phyloP scores from a whole-genome alignment of 2,888 invertebrate genomes.

The Pedicia rivosa region DNA sequence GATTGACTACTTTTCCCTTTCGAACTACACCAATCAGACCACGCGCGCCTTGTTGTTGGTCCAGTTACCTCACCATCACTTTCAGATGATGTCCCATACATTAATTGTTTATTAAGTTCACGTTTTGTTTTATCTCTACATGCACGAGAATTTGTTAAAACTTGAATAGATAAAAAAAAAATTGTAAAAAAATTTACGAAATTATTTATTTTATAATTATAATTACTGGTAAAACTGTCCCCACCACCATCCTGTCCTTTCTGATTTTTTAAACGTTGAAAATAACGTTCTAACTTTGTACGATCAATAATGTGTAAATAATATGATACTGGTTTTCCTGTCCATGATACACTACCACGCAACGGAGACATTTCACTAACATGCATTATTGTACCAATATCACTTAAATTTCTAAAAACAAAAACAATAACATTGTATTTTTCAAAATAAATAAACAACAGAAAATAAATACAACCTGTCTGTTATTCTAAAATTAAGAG shows the following conservation, averaged over 20 bases:
- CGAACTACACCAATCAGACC: constrained; percentile 54
- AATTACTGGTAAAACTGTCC: too few species aligned
- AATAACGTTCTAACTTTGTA: constrained; percentile 91
- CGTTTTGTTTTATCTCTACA: constrained; percentile 33
- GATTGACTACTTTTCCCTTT: constrained; percentile 44
- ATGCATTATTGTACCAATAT: constrained; percentile 98
- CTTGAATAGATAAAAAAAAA: constrained; percentile 1
- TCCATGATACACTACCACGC: constrained; percentile 96
- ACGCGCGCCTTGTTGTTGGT: constrained; percentile 55
- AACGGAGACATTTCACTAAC: constrained; percentile 92
- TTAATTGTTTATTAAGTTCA: constrained; percentile 29
- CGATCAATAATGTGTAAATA: constrained; percentile 97
- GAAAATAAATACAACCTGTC: constrained; percentile 36
- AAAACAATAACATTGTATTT: neutral
- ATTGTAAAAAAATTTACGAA: too few species aligned
- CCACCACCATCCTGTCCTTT: constrained; percentile 47
- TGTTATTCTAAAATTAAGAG: constrained; percentile 95
- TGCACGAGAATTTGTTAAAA: constrained; percentile 16
- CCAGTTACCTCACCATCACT: constrained; percentile 35
- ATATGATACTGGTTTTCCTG: constrained; percentile 96
- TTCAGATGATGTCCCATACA: constrained; percentile 18
- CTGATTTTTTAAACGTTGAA: constrained; percentile 85
- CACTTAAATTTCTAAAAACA: constrained; percentile 65
- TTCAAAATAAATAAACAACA: too few species aligned
- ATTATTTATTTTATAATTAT: neutral